phyloP scores from a whole-genome alignment of 2,797 vertebrate genomes.

The Smutsia temminckii region DNA sequence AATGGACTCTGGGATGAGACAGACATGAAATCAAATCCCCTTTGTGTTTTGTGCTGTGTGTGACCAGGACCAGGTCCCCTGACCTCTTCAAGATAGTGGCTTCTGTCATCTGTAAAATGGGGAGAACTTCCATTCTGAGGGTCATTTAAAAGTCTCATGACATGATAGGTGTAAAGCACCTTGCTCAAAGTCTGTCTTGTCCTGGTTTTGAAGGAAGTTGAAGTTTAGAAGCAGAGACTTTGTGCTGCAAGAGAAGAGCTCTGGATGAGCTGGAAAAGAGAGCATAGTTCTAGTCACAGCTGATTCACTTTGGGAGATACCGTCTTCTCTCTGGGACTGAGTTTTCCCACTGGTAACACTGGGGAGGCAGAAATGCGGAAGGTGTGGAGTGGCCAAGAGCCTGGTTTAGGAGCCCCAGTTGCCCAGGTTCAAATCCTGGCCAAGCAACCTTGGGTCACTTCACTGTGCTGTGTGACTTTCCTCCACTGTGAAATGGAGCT shows the following conservation, averaged over 20 bases:
- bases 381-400: neutral
- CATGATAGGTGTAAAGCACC: accelerated
- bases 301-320: neutral
- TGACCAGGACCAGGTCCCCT: neutral
- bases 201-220: neutral
- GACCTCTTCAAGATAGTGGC: neutral
- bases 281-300: neutral
- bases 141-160: neutral
- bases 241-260: neutral
- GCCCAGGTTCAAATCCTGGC: neutral
- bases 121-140: neutral
- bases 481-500: neutral
- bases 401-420: neutral
- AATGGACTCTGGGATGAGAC: neutral
- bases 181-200: neutral
- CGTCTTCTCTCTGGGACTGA: neutral
- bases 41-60: neutral
- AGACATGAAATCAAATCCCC: neutral
- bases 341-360: neutral
- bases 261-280: neutral
- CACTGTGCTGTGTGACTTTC: neutral
- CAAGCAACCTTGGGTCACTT: too few relatives aligned
- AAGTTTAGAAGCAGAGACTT: neutral
- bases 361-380: neutral
- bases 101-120: neutral